Conservation (phyloP, 2,113 vertebrate species). For the Orcinus orca region DNA sequence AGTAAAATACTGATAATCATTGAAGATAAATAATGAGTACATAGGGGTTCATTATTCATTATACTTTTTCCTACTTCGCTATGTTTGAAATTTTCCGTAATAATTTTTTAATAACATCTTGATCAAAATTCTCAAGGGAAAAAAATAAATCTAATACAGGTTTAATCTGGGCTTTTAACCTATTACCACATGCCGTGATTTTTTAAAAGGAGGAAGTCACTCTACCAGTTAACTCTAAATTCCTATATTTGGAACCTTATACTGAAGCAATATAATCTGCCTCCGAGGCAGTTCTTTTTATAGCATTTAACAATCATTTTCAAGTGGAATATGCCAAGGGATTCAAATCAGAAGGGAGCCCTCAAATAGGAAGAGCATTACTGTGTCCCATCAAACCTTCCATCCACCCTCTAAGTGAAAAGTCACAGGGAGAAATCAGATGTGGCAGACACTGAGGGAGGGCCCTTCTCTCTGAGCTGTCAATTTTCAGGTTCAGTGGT, state of each 20-base stretch:
- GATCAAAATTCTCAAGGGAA: neutral
- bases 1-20: neutral
- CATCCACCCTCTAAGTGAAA: neutral
- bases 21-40: neutral
- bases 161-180: neutral
- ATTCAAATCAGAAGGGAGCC: neutral
- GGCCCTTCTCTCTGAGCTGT: neutral
- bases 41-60: neutral
- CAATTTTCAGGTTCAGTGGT: neutral
- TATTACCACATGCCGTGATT: neutral
- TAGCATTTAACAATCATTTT: conserved; percentile 1
- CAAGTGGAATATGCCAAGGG: neutral
- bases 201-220: neutral
- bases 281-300: conserved; percentile 15
- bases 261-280: neutral
- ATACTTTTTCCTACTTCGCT: neutral
- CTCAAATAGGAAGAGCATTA: neutral
- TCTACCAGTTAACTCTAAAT: neutral
- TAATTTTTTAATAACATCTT: conserved; percentile 7
- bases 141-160: neutral
- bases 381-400: neutral
- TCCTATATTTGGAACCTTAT: neutral
- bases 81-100: neutral
- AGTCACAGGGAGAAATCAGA: neutral
- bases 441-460: neutral